These are phyloP conservation scores for Hetaerina titia DNA, from an alignment of 2,888 invertebrate species.

Conservation along the genomic window DNA sequence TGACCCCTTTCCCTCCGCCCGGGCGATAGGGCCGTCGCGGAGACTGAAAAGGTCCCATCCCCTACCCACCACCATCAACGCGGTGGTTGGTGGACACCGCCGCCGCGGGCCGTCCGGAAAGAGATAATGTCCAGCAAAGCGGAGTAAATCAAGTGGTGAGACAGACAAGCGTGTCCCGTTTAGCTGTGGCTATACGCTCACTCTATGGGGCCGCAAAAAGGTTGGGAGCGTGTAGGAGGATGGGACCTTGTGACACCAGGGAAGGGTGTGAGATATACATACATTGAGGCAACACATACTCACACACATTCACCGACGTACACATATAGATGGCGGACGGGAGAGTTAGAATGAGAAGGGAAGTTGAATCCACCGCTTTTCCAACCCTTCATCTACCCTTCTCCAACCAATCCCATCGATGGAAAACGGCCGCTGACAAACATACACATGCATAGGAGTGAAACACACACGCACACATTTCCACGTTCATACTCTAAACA, in stretches of 20 bases:
- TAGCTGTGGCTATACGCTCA: background rate
- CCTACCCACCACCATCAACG: background rate
- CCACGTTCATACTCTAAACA: background rate
- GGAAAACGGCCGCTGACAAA: background rate
- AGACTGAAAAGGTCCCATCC: background rate
- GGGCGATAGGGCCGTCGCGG: background rate
- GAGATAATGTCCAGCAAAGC: slow-evolving; percentile 33
- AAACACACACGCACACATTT: background rate
- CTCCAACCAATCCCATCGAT: background rate
- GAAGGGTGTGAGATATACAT: background rate
- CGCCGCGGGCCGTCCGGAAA: slow-evolving; percentile 14
- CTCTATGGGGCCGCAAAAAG: background rate
- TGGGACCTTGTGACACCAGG: background rate
- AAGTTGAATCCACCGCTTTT: background rate
- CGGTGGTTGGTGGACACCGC: background rate
- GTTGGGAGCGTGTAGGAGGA: background rate
- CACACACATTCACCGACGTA: background rate
- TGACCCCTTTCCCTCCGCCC: background rate
- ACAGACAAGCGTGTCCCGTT: slow-evolving; percentile 17
- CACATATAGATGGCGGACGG: background rate
- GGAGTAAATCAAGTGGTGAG: slow-evolving; percentile 15
- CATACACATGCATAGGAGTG: too few relatives aligned
- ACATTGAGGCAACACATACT: too few relatives aligned
- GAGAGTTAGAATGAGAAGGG: background rate
- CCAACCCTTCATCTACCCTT: background rate